Evolutionary conservation across 2,888 invertebrate species (phyloP).

Genomic region (Nemurella pictetii): DNA sequence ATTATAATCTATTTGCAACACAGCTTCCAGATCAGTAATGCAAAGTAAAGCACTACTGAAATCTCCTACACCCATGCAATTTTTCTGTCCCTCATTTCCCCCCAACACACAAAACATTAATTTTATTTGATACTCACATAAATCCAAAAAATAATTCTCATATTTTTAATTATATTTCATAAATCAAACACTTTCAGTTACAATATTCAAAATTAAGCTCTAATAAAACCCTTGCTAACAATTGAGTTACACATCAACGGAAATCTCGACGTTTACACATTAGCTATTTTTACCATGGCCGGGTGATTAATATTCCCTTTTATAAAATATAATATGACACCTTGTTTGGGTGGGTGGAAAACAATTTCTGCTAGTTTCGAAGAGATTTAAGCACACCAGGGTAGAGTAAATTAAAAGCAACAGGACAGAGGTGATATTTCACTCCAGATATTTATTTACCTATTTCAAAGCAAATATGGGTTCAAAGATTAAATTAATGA

Average conservation of each 20-base stretch:
- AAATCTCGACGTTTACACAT: slow-evolving; percentile 1
- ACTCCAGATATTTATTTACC: background rate
- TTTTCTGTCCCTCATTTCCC: background rate
- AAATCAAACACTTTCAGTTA: slow-evolving; percentile 7
- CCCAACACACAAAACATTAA: slow-evolving; percentile 1
- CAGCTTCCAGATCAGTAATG: slow-evolving; percentile 18
- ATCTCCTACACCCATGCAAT: slow-evolving; percentile 35
- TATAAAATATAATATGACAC: slow-evolving; percentile 1
- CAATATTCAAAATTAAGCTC: slow-evolving; percentile 15
- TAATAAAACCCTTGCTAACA: slow-evolving; percentile 16
- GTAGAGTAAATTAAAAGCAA: background rate
- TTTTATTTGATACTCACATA: slow-evolving; percentile 27
- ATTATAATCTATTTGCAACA: slow-evolving; percentile 21
- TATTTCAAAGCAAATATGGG: slow-evolving; percentile 14
- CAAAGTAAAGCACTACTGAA: slow-evolving; percentile 32
- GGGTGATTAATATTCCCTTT: background rate
- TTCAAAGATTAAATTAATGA: slow-evolving; percentile 2
- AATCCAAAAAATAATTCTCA: slow-evolving; percentile 24
- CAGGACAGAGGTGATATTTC: background rate
- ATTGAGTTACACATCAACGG: slow-evolving; percentile 12
- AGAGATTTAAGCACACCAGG: background rate
- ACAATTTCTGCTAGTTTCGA: background rate
- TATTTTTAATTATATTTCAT: slow-evolving; percentile 7
- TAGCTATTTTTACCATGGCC: background rate
- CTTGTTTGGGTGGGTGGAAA: background rate